Evolutionary conservation across 2,797 vertebrate genomes (phyloP).

Genomic region (Triplophysa yarkandensis): DNA sequence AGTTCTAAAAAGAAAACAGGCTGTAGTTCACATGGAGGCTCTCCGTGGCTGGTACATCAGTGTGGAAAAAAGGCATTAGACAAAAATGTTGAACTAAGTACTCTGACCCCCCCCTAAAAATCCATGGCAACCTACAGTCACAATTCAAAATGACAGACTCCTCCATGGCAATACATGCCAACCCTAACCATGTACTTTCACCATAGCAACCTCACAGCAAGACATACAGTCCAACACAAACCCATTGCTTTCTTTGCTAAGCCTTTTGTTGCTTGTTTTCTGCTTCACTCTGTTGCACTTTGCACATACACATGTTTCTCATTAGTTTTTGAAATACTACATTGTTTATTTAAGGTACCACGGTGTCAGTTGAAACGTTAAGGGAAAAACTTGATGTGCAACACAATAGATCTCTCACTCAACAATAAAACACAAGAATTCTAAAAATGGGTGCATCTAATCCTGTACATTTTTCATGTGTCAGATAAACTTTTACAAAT

Average conservation of each 20-base stretch:
- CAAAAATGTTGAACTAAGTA: too few relatives aligned
- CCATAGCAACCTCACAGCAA: slow-evolving; percentile 31
- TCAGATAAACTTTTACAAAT: background rate
- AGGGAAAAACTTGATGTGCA: background rate
- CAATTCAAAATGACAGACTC: background rate
- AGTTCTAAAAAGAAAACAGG: background rate
- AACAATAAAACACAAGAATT: slow-evolving; percentile 4
- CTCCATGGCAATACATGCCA: slow-evolving; percentile 2
- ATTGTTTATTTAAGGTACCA: background rate
- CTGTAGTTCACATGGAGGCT: background rate
- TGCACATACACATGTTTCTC: background rate
- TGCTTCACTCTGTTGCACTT: slow-evolving; percentile 3
- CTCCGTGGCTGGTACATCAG: background rate
- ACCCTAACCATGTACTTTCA: slow-evolving; percentile 5
- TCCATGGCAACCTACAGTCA: slow-evolving; percentile 29
- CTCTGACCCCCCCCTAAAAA: too few relatives aligned
- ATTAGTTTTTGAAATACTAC: background rate
- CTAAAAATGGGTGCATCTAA: background rate
- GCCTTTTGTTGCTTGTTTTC: slow-evolving; percentile 13
- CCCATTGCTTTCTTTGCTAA: background rate
- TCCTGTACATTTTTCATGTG: background rate
- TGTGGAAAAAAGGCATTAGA: background rate
- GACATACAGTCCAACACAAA: background rate
- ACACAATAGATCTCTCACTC: slow-evolving; percentile 26
- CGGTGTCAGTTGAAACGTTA: background rate